Evolutionary conservation across 2,797 vertebrate species (phyloP).

Genomic region (Antennarius maculatus): DNA sequence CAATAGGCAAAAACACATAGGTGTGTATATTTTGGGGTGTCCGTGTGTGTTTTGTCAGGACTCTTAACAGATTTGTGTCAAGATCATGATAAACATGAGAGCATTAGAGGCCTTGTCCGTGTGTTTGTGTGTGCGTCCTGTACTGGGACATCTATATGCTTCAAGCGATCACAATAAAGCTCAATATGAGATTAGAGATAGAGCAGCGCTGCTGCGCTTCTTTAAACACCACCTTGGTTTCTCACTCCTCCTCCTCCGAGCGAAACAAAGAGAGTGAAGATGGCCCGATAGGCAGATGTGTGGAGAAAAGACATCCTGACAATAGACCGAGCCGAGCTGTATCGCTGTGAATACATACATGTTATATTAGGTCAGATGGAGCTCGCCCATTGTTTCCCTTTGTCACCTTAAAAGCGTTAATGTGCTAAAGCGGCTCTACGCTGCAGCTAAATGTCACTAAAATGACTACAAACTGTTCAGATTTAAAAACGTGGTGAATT

Average conservation of each 20-base stretch:
- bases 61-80: constrained; percentile 13
- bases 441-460: constrained; percentile 3
- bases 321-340: constrained; percentile 48
- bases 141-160: constrained; percentile 33
- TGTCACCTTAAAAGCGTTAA: constrained; percentile 50
- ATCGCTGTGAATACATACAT: constrained; percentile 68
- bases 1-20: constrained; percentile 15
- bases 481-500: background rate
- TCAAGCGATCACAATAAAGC: constrained; percentile 37
- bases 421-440: background rate
- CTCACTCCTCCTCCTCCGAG: constrained; percentile 10
- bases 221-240: constrained; percentile 69
- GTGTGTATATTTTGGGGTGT: background rate
- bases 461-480: background rate
- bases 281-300: constrained; percentile 66
- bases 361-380: constrained; percentile 62
- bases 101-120: constrained; percentile 8
- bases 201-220: constrained; percentile 16
- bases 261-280: constrained; percentile 43
- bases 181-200: constrained; percentile 60
- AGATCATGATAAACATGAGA: constrained; percentile 48
- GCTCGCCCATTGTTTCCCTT: constrained; percentile 53
- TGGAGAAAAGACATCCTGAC: constrained; percentile 64
- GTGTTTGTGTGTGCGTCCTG: background rate
- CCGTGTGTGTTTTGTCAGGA: constrained; percentile 21